Base-by-base conservation (phyloP, 2,113 vertebrate genomes). In the Oxyura jamaicensis region DNA sequence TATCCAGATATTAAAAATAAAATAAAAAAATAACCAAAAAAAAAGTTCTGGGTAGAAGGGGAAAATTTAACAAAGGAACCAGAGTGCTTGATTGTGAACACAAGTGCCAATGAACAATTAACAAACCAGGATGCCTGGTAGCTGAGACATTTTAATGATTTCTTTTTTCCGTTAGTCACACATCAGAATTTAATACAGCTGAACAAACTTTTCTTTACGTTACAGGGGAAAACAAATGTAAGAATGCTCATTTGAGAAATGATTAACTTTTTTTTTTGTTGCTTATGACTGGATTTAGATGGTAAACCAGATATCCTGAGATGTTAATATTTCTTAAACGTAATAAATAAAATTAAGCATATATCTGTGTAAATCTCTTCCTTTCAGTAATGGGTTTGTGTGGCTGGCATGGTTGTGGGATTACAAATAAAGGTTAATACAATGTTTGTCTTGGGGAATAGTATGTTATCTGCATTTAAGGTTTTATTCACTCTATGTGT, bases 311-410 rank as follows among this genome's bases (percentile, higher is more conserved):
- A 96, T 98, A 97, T 97, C 96, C 97, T 97, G 97, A 98, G 97
- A 97, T 98, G 98, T 98, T 98, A 98, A 97, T 97, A 98, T 97
- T 97, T 98, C 97, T 97, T 98, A 98, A 96, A 94, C 97, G 92
- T 98, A 98, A 98, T 98, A 98, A 98, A 98, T 96, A 97, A 97
- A 98, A 97, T 96, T 93, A 98, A 98, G 90, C 97, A 96, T 96
- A 68, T 63, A 76, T 96, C 88, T 69, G 35, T 91, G 93, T 84
- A 92, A 91, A 74, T 94, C 76, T 98, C 74, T 97, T 98, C 95
- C 91, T 98, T 98, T 97, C 93, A 58, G 0, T 93, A 69, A 29
- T 26, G 83, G 35, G 44, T 55, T 90, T 85, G 36, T 66, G 88
- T 62, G 95, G 80, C 42, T 48, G 44, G 15, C 19, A 5, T 1